These are phyloP conservation scores for Cyaniris semiargus DNA, from an alignment of 2,888 invertebrate species.

Conservation along the genomic window DNA sequence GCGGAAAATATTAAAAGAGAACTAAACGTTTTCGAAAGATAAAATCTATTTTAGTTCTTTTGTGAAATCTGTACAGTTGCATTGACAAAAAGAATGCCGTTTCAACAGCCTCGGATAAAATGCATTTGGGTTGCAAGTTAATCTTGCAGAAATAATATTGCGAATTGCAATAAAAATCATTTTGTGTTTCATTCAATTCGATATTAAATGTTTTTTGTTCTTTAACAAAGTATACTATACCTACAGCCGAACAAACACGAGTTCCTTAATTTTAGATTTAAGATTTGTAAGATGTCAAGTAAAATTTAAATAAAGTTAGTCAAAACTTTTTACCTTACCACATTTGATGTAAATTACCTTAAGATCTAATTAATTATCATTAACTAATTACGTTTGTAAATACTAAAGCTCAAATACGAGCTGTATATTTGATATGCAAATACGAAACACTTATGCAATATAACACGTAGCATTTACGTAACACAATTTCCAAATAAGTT, in stretches of 20 bases:
- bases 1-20: slow-evolving; percentile 17
- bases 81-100: slow-evolving; percentile 14
- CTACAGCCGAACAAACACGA: not conserved
- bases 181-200: not conserved
- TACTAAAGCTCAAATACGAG: not conserved
- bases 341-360: not conserved
- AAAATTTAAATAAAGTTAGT: not conserved
- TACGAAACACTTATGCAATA: slow-evolving; percentile 21
- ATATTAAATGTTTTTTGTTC: not conserved
- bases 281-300: not conserved
- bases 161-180: not conserved
- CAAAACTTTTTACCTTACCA: not conserved
- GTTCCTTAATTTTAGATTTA: not conserved
- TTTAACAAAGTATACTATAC: not conserved
- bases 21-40: slow-evolving; percentile 18
- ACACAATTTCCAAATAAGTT: slow-evolving; percentile 27
- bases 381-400: slow-evolving; percentile 13
- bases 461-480: slow-evolving; percentile 11
- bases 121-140: not conserved
- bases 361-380: not conserved
- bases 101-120: not conserved
- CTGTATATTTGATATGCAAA: slow-evolving; percentile 8
- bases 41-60: slow-evolving; percentile 13
- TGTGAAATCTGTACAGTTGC: slow-evolving; percentile 1
- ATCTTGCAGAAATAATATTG: not conserved